Evolutionary conservation across 2,113 vertebrate species (phyloP), one percentile per base, ranked within the genome.

Genomic region (Chascanopsetta lugubris): DNA sequence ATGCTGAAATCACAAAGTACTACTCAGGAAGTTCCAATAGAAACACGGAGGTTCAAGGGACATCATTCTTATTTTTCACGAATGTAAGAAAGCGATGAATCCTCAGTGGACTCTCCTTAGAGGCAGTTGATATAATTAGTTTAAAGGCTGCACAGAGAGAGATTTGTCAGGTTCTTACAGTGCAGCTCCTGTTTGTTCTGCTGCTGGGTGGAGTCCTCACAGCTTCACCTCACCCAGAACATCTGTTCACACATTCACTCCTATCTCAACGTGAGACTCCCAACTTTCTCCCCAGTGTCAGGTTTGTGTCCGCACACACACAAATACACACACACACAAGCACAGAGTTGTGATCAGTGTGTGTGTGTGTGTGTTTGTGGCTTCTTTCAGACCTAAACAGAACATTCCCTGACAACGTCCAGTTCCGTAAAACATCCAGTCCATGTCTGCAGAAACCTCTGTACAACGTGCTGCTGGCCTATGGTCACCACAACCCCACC

Each of bases 331-430:
- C 36, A 27, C 13, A 17, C n/a, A n/a, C n/a, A n/a, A n/a, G 36
- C 4, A 9, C n/a, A 27, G 10, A 29, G 15, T 15, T 7, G 7
- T 40, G 18, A 36, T 18, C 2, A 4, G 10, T 36, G 36, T 60
- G 10, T 36, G 32, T 38, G 34, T 38, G 34, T 32, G 10, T 32
- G 30, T 9, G 32, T 10, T 2, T 54, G 21, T 57, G 10, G 0
- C 62, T 27, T 42, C 50, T 72, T 64, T 34, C 75, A 99, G 97
- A 99, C 77, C 87, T 99, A 86, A 94, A 98, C 91, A 93, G 97
- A 86, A 99, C 97, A 43, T 99, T 99, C 90, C 97, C 97, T 42
- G 97, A 99, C 86, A 99, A 99, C 0, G 58, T 98, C 55, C 87
- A 89, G n/a, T 99, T 99, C 88, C 94, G 83, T 27, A 94, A 87